These are phyloP conservation scores for Enteromius radiatus DNA, from an alignment of 2,797 vertebrate species.

Conservation along the genomic window DNA sequence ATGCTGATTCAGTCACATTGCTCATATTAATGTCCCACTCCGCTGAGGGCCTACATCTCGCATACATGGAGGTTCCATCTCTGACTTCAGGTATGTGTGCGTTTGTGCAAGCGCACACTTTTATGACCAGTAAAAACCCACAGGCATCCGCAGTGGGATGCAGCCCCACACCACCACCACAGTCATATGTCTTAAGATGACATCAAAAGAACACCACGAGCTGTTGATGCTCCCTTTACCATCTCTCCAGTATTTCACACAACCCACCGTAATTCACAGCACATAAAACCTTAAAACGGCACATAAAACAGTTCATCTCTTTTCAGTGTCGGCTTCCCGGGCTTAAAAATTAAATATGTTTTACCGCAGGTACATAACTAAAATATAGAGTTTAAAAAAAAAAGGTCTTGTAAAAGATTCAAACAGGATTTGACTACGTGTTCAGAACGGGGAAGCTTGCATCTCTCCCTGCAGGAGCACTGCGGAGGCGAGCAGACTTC, in stretches of 20 bases:
- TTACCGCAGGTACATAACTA: constrained; percentile 81
- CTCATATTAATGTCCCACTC: background rate
- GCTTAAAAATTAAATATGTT: constrained; percentile 83
- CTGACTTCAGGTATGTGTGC: constrained; percentile 24
- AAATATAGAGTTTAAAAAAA: constrained; percentile 72
- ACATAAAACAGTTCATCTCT: constrained; percentile 87
- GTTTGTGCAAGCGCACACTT: constrained; percentile 23
- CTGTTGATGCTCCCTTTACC: constrained; percentile 56
- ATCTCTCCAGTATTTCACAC: constrained; percentile 68
- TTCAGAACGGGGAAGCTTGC: constrained; percentile 40
- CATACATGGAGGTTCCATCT: background rate
- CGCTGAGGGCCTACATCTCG: background rate
- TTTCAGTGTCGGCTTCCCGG: constrained; percentile 79
- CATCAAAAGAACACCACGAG: constrained; percentile 72
- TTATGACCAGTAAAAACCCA: constrained; percentile 55
- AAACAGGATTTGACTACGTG: constrained; percentile 53
- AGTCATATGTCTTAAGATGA: constrained; percentile 69
- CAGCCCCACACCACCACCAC: constrained; percentile 65
- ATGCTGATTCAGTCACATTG: background rate
- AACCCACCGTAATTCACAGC: constrained; percentile 81
- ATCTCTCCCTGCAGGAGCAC: constrained; percentile 1
- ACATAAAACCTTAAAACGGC: constrained; percentile 84
- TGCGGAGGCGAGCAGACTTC: constrained; percentile 17
- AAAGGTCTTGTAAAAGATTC: constrained; percentile 59
- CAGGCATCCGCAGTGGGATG: constrained; percentile 67